Evolutionary conservation across 1,140 invertebrate genomes (phyloP), one percentile per base, ranked within the genome.

Genomic region (Cydia amplana): DNA sequence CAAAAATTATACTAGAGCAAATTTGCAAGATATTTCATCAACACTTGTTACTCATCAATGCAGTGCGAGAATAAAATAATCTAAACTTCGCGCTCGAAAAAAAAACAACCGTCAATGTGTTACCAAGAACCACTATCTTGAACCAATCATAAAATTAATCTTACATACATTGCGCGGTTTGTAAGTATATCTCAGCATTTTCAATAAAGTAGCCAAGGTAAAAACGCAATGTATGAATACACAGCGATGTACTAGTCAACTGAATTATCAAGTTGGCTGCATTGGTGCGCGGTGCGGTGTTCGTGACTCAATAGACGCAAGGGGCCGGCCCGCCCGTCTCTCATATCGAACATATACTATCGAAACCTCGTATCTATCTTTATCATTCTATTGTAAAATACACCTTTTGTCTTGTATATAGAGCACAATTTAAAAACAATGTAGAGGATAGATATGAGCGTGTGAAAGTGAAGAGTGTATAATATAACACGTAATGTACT

Each of bases 251-350:
- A 40, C 72, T 74, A 23, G 77, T 77, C 72, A 77, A 67, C 75
- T 79, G 75, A 82, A 85, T 83, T 88, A 84, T 85, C 79, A 77
- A 79, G 73, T 79, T 79, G 79, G 77, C 83, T 88, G 83, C 80
- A 80, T 79, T 83, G 81, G 83, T 82, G 75, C 32, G 74, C 79
- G 76, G 80, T 85, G 83, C 83, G 84, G 82, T 67, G 82, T 88
- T 87, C 85, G 86, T 88, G 86, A 88, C 82, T 88, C 87, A 88
- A 87, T 87, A 83, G 84, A 86, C 84, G 82, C 82, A 82, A 85
- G 84, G 82, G 83, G 87, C 84, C 83, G 80, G 80, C 79, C 80
- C 77, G 81, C 80, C 78, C 76, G 79, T 80, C 64, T 70, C 65
- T 70, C 55, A 60, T 60, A 60, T 60, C 18, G 20, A 60, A 60